A percentile compares a stretch with the other conserved stretches of the same genome.
Conservation (phyloP, 1,140 invertebrate species). For the Halesus radiatus region DNA sequence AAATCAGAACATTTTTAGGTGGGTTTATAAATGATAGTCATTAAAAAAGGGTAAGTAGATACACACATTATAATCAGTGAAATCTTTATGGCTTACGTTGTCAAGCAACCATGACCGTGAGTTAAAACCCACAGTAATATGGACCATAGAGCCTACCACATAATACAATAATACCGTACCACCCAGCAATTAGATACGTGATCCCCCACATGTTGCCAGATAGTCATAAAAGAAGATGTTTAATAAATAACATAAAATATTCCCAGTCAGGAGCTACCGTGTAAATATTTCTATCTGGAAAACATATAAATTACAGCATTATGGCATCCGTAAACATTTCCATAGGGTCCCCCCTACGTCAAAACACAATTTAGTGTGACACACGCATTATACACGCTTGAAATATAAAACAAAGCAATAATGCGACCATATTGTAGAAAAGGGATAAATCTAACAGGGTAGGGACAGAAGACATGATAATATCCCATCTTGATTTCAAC, state of each 20-base stretch:
- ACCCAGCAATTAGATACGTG: constrained; percentile 16
- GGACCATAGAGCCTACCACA: too few species aligned
- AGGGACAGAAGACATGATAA: constrained; percentile 4
- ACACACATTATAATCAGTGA: too few species aligned
- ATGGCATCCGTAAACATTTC: constrained; percentile 50
- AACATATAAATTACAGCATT: constrained; percentile 53
- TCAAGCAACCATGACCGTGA: too few species aligned
- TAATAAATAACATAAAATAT: constrained; percentile 38
- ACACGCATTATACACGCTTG: constrained; percentile 45
- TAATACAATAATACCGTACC: neutral
- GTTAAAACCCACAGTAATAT: neutral
- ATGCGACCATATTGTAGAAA: constrained; percentile 7
- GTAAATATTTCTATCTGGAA: constrained; percentile 54
- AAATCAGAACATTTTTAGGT: too few species aligned
- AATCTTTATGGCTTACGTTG: too few species aligned
- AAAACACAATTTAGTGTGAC: constrained; percentile 56
- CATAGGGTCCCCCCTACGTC: constrained; percentile 43
- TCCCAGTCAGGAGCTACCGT: constrained; percentile 26
- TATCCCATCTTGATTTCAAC: constrained; percentile 23
- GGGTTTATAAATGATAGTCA: too few species aligned
- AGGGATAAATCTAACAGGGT: constrained; percentile 11
- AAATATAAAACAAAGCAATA: constrained; percentile 45
- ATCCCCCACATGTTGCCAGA: constrained; percentile 20
- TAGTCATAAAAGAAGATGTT: constrained; percentile 32
- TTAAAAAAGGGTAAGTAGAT: too few species aligned